Evolutionary conservation across 2,113 vertebrate genomes (phyloP).

Genomic region (Egretta garzetta): DNA sequence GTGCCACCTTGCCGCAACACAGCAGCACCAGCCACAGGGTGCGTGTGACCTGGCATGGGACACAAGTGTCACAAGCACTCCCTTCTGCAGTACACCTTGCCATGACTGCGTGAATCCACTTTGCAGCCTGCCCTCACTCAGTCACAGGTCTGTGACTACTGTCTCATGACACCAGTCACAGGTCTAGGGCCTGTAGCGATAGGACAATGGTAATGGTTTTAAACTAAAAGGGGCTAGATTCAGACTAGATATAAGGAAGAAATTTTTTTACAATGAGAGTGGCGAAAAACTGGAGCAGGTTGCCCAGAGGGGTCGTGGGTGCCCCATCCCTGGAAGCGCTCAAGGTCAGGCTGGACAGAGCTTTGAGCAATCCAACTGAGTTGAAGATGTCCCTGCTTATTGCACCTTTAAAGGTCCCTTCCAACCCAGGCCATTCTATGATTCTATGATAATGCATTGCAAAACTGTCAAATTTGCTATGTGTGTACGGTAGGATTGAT

Average conservation of each 20-base stretch:
- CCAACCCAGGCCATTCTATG: neutral
- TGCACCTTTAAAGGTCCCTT: neutral
- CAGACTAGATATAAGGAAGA: neutral
- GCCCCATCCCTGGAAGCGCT: neutral
- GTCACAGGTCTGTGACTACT: neutral
- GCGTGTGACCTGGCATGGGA: neutral
- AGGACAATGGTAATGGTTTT: neutral
- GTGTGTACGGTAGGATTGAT: fast-evolving
- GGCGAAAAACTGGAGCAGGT: neutral
- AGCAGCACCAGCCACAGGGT: no score
- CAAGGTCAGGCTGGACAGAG: neutral
- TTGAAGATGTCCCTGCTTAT: neutral
- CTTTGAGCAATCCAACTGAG: neutral
- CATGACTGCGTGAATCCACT: neutral
- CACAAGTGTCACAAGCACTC: neutral
- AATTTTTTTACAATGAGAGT: neutral
- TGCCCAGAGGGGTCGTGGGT: neutral
- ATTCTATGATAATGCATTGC: neutral
- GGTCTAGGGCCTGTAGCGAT: neutral
- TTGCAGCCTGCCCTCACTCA: neutral
- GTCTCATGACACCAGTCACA: neutral
- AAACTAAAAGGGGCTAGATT: neutral
- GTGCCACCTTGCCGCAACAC: neutral
- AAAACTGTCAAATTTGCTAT: neutral
- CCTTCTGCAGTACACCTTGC: neutral